Percentiles rank a stretch among this genome's conserved stretches.
Evolutionary conservation across 2,113 vertebrate genomes (phyloP).

Genomic region (Eurypyga helias): DNA sequence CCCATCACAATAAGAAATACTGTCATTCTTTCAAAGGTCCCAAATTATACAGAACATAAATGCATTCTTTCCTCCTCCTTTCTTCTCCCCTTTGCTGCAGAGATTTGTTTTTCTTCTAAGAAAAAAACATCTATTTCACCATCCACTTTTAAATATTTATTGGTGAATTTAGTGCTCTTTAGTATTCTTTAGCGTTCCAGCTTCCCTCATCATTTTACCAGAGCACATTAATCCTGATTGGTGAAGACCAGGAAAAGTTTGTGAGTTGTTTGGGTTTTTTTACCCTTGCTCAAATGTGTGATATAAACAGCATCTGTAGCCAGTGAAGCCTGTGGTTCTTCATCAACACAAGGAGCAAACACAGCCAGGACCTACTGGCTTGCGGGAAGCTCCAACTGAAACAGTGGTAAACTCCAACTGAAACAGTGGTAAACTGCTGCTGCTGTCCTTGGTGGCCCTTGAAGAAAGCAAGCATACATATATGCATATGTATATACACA

Average conservation of each 20-base stretch:
- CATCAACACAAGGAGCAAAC: neutral
- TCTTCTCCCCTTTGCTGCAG: neutral
- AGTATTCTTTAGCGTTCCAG: neutral
- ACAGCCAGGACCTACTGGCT: neutral
- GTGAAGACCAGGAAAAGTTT: neutral
- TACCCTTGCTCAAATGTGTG: neutral
- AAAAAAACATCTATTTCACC: neutral
- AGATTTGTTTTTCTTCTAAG: neutral
- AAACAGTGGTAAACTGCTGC: neutral
- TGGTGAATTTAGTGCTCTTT: neutral
- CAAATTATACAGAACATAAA: neutral
- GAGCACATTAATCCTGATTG: neutral
- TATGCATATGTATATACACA: neutral
- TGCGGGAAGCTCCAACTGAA: neutral
- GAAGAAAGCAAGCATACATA: neutral
- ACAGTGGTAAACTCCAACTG: neutral
- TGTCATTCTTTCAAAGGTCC: neutral
- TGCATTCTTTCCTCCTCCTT: neutral
- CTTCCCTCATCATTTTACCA: neutral
- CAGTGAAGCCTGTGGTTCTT: neutral
- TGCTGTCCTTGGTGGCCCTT: accelerated
- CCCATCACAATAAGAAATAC: neutral
- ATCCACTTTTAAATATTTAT: neutral
- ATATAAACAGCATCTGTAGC: neutral
- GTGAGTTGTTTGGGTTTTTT: neutral